A percentile compares a stretch with the other conserved stretches of the same genome.
Evolutionary conservation across 1,140 invertebrate species (phyloP).

Genomic region (Meloidogyne hapla): DNA sequence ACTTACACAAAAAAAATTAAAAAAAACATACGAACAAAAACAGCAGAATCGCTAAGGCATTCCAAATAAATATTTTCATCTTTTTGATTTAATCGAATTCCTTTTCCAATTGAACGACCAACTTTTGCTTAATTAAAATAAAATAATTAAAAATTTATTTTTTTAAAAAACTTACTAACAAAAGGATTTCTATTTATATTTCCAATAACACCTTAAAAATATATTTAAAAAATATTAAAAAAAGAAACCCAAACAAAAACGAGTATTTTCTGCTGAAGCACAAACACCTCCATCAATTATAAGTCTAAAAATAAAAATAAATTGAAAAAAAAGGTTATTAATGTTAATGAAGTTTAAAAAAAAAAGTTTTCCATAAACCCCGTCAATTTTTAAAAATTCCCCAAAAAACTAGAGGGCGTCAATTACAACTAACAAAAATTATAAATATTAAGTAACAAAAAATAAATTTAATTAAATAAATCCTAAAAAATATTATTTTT

Average conservation of each 20-base stretch:
- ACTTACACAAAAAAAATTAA: background rate
- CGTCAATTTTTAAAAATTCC: no score
- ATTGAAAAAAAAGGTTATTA: no score
- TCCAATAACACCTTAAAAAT: constrained; percentile 16
- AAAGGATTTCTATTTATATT: constrained; percentile 26
- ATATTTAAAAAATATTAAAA: background rate
- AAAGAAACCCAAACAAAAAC: constrained; percentile 26
- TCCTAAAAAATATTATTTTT: no score
- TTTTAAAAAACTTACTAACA: constrained; percentile 27
- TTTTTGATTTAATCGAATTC: constrained; percentile 13
- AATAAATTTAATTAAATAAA: no score
- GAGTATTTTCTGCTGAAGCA: constrained; percentile 16
- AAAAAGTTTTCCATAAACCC: no score
- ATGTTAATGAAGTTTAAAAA: no score
- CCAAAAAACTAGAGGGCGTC: no score
- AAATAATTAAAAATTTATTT: background rate
- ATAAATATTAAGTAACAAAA: no score
- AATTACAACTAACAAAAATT: no score
- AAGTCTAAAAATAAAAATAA: constrained; percentile 4
- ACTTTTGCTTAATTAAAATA: constrained; percentile 6
- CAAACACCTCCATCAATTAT: constrained; percentile 21
- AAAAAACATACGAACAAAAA: constrained; percentile 27
- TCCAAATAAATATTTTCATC: constrained; percentile 23
- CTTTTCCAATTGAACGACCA: constrained; percentile 22
- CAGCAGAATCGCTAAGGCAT: constrained; percentile 24